Percentiles rank a stretch among this genome's conserved stretches.
phyloP scores from a whole-genome alignment of 2,113 vertebrate species.

The Mirza zaza region DNA sequence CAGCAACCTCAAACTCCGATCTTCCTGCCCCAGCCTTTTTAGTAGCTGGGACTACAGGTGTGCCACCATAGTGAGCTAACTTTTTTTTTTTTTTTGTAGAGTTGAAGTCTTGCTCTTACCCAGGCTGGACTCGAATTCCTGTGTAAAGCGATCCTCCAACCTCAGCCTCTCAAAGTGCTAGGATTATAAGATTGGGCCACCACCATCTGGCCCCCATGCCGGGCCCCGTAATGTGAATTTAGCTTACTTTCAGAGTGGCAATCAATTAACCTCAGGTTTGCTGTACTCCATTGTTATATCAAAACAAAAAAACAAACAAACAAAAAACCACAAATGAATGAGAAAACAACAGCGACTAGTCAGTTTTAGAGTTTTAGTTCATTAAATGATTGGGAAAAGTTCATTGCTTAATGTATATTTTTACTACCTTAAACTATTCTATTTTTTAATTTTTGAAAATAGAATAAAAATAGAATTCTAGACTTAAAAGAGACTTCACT shows the following conservation, averaged over 20 bases:
- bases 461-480: slow-evolving; percentile 34
- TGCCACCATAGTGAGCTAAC: too few species aligned
- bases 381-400: background rate
- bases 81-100: too few species aligned
- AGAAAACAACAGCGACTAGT: background rate
- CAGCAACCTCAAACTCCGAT: too few species aligned
- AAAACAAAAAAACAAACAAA: background rate
- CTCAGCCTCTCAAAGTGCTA: too few species aligned
- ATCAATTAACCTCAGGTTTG: background rate
- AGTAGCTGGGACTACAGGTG: too few species aligned
- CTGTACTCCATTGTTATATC: background rate
- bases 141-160: too few species aligned
- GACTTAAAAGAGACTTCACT: background rate
- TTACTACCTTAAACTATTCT: background rate
- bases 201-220: too few species aligned
- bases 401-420: background rate
- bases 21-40: too few species aligned
- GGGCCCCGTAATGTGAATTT: background rate
- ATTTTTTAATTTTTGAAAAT: slow-evolving; percentile 28
- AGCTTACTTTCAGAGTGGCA: background rate
- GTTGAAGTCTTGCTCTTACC: too few species aligned
- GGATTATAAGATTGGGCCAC: too few species aligned
- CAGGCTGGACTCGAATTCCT: too few species aligned
- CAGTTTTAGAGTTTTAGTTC: background rate
- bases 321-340: background rate